Conservation (phyloP, 1,140 invertebrate species). For the Hirudo medicinalis region DNA sequence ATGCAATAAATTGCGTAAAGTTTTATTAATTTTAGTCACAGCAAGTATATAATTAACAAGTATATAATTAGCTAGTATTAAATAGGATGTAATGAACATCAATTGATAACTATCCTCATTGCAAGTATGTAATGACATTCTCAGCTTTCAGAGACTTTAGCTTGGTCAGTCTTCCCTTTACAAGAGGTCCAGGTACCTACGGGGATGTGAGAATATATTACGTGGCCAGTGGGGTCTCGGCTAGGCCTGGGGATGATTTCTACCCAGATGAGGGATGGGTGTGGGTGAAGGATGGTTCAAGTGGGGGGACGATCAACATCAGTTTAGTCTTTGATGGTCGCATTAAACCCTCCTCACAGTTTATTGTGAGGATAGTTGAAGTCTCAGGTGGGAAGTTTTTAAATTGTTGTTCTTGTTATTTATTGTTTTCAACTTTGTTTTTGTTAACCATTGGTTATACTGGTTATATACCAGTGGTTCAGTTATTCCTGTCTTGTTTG, state of each 20-base stretch:
- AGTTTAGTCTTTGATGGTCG: conserved; percentile 6
- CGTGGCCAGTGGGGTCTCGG: not conserved
- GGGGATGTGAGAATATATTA: not conserved
- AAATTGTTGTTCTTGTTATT: too few species aligned
- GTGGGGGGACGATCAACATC: not conserved
- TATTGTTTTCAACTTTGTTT: too few species aligned
- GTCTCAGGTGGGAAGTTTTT: not conserved
- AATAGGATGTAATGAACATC: too few species aligned
- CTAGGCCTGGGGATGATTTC: conserved; percentile 5
- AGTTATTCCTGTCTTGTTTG: too few species aligned
- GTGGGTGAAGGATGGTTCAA: not conserved
- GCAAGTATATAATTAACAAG: too few species aligned
- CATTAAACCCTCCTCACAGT: not conserved
- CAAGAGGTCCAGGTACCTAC: conserved; percentile 7
- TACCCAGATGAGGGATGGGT: not conserved
- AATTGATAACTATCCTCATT: too few species aligned
- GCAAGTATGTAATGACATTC: not conserved
- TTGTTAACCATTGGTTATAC: too few species aligned
- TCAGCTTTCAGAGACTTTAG: conserved; percentile 8
- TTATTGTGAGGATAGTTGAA: conserved; percentile 1
- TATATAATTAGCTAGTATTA: too few species aligned
- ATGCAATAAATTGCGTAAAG: too few species aligned
- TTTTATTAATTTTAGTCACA: too few species aligned
- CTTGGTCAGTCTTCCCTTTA: not conserved
- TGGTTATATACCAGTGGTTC: too few species aligned